Conservation (phyloP, 1,140 invertebrate species). For the Radopholus similis region DNA sequence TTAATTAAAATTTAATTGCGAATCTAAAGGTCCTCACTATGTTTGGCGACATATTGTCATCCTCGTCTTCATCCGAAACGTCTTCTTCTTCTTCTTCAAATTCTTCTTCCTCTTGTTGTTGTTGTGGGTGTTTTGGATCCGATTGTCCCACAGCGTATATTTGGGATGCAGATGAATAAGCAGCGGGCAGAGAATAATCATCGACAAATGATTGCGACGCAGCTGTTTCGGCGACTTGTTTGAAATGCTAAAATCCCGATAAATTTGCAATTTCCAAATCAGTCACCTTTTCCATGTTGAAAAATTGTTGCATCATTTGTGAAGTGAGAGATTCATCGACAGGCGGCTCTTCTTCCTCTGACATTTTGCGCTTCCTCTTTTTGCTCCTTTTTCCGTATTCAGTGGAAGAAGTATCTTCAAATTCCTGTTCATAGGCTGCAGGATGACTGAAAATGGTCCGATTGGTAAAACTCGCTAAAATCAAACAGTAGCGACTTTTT, state of each 20-base stretch:
- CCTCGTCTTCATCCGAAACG: conserved; percentile 3
- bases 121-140: background rate
- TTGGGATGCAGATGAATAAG: background rate
- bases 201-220: background rate
- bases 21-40: background rate
- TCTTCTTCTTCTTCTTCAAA: conserved; percentile 1
- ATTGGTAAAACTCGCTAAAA: background rate
- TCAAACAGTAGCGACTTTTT: background rate
- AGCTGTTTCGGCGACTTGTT: conserved; percentile 23
- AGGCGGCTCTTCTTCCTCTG: background rate
- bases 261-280: background rate
- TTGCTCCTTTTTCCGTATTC: too few relatives aligned
- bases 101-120: background rate
- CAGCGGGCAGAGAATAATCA: too few relatives aligned
- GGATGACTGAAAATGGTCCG: background rate
- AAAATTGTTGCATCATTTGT: conserved; percentile 37
- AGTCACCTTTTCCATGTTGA: conserved; percentile 29
- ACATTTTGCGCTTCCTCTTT: conserved; percentile 3
- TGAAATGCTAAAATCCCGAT: conserved; percentile 25
- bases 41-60: background rate
- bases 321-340: conserved; percentile 8
- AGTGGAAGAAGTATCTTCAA: conserved; percentile 5
- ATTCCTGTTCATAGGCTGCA: background rate
- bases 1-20: background rate
- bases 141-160: background rate